Evolutionary conservation across 2,113 vertebrate genomes (phyloP).

Genomic region (Gavialis gangeticus): DNA sequence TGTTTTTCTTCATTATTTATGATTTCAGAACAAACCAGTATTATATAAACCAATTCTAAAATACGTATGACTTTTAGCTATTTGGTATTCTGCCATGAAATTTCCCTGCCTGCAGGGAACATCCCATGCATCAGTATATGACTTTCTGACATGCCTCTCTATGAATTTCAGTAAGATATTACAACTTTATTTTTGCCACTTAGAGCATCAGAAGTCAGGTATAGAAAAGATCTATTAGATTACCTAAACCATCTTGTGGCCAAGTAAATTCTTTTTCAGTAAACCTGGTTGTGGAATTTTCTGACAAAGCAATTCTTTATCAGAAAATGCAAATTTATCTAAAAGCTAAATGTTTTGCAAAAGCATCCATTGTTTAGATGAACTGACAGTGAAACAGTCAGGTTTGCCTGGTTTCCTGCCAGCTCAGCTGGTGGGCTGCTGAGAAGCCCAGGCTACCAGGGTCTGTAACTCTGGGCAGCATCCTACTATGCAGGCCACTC

Average conservation of each 20-base stretch:
- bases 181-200: not conserved
- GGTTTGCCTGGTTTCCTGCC: not conserved
- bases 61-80: not conserved
- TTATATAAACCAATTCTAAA: not conserved
- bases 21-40: not conserved
- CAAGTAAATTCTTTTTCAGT: not conserved
- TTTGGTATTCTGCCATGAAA: constrained; percentile 32
- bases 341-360: not conserved
- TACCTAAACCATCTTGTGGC: not conserved
- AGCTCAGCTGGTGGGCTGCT: not conserved
- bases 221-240: not conserved
- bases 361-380: not conserved
- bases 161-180: not conserved
- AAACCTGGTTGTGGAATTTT: not conserved
- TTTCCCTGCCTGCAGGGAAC: constrained; percentile 16
- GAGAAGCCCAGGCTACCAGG: not conserved
- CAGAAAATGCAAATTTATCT: not conserved
- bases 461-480: accelerated
- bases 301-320: not conserved
- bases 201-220: not conserved
- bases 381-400: not conserved
- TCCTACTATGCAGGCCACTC: not conserved
- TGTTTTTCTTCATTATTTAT: not conserved
- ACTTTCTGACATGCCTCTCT: not conserved
- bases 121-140: not conserved